Evolutionary conservation across 2,888 invertebrate genomes (phyloP).

Genomic region (Aporophyla nigra): DNA sequence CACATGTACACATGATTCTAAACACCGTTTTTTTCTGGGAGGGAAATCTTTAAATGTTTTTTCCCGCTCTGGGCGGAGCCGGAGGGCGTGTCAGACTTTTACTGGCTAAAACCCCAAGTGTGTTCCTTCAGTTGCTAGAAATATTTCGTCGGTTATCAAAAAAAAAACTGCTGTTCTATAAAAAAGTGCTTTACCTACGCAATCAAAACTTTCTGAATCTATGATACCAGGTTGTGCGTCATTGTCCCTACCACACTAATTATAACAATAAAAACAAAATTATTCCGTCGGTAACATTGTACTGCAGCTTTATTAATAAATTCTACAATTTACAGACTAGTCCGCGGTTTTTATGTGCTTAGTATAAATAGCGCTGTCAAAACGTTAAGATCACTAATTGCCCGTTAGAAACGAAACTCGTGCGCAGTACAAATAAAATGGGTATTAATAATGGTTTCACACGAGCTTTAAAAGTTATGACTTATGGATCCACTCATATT

Average conservation of each 20-base stretch:
- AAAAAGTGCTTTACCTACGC: too few relatives aligned
- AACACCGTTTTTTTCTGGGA: neutral
- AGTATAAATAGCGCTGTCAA: conserved; percentile 41
- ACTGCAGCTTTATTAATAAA: conserved; percentile 15
- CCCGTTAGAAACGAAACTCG: conserved; percentile 34
- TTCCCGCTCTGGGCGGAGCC: too few relatives aligned
- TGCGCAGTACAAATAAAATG: conserved; percentile 34
- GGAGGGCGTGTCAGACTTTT: too few relatives aligned
- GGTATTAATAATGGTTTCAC: conserved; percentile 26
- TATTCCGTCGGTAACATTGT: conserved; percentile 3
- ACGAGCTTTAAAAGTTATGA: conserved; percentile 7
- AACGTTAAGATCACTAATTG: conserved; percentile 38
- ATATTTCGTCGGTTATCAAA: neutral
- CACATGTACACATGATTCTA: neutral
- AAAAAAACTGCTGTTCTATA: too few relatives aligned
- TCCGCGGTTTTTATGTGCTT: conserved; percentile 16
- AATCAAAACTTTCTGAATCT: too few relatives aligned
- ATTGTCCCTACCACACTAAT: neutral
- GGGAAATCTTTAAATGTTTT: too few relatives aligned
- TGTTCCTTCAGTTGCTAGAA: neutral
- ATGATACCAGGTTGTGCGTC: too few relatives aligned
- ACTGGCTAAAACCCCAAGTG: too few relatives aligned
- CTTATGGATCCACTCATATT: conserved; percentile 9
- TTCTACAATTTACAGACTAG: conserved; percentile 24
- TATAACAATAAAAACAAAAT: neutral